Conservation (phyloP, 2,797 vertebrate genomes). For the Natrix natrix region DNA sequence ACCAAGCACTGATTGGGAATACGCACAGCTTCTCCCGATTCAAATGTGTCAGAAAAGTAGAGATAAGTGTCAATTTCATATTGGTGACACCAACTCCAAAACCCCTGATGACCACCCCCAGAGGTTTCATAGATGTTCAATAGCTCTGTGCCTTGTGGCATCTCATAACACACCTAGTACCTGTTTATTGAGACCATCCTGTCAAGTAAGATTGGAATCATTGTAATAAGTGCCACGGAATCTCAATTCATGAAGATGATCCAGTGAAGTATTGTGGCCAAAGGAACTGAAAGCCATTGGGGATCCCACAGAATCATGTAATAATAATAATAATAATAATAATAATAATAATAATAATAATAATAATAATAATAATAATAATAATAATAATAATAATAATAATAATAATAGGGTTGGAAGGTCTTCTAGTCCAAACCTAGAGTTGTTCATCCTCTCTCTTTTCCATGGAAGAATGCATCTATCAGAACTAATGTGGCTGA, state of each 20-base stretch:
- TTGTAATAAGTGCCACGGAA: not conserved
- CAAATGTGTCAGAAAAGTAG: not conserved
- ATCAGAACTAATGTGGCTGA: not conserved
- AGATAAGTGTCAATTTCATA: not conserved
- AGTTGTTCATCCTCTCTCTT: not conserved
- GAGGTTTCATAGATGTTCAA: not conserved
- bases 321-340: no score
- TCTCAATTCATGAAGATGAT: not conserved
- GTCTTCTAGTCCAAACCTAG: not conserved
- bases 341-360: no score
- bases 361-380: no score
- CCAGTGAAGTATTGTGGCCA: not conserved
- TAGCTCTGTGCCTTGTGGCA: not conserved
- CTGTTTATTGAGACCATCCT: not conserved
- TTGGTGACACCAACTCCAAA: not conserved
- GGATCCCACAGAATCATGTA: not conserved
- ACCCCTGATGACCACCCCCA: not conserved
- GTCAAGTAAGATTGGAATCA: not conserved
- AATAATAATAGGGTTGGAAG: not conserved
- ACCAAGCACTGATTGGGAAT: not conserved
- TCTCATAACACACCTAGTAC: not conserved
- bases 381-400: no score
- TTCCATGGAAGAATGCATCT: not conserved
- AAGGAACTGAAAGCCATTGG: not conserved
- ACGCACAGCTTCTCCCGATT: not conserved